Evolutionary conservation across 2,113 vertebrate species (phyloP).

Genomic region (Spilogale gracilis): DNA sequence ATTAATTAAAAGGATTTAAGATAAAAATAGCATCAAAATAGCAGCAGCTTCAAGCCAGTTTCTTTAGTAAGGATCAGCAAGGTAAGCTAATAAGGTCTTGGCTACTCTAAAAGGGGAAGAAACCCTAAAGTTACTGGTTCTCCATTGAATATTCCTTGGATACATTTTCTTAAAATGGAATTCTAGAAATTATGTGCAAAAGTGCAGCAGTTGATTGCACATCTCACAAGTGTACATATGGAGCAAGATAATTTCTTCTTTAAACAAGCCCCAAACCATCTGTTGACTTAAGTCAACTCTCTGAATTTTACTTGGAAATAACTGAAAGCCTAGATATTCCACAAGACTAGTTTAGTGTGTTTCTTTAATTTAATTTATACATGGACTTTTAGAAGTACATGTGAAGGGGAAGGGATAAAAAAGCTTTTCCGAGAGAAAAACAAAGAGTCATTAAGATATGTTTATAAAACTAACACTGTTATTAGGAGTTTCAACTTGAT

Average conservation of each 20-base stretch:
- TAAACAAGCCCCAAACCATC: constrained; percentile 72
- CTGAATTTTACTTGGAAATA: constrained; percentile 65
- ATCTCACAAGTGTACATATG: constrained; percentile 60
- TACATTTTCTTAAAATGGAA: constrained; percentile 64
- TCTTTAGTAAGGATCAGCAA: constrained; percentile 35
- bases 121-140: background rate
- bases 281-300: constrained; percentile 62
- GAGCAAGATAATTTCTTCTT: constrained; percentile 67
- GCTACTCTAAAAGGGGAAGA: background rate
- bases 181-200: constrained; percentile 63
- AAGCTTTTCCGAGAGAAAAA: background rate
- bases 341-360: background rate
- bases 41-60: background rate
- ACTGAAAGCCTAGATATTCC: constrained; percentile 51
- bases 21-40: constrained; percentile 53
- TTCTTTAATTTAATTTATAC: constrained; percentile 29
- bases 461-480: constrained; percentile 32
- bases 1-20: constrained; percentile 44
- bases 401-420: fast-evolving
- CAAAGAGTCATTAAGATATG: background rate
- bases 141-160: background rate
- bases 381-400: background rate
- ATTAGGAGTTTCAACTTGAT: constrained; percentile 35
- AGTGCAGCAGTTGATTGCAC: constrained; percentile 61
- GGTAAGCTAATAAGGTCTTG: background rate